These are phyloP conservation scores for Halichondria panicea DNA, from an alignment of 37 sponge, comb jelly and placozoan species.

Conservation along the genomic window DNA sequence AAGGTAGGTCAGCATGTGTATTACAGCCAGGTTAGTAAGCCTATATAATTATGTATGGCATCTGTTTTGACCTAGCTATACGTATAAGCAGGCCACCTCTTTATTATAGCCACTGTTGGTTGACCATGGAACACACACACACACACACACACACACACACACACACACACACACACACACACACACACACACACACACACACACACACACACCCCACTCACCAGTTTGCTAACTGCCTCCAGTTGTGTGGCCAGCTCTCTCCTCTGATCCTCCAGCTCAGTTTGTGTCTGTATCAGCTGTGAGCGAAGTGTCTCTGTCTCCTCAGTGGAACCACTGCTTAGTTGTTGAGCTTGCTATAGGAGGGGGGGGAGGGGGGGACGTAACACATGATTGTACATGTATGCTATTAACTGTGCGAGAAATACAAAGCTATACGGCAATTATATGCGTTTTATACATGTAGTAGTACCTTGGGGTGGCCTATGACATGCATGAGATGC, in stretches of 20 bases:
- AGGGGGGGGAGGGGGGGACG: no score
- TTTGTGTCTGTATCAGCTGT: slow-evolving; percentile 9
- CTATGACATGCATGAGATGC: no score
- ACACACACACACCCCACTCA: slow-evolving; percentile 23
- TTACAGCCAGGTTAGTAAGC: no score
- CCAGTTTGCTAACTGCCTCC: slow-evolving; percentile 1
- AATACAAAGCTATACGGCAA: no score
- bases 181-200: slow-evolving; percentile 7
- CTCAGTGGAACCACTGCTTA: not conserved
- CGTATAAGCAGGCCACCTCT: no score
- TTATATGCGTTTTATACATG: no score
- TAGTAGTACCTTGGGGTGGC: no score
- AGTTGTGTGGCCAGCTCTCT: slow-evolving; percentile 9
- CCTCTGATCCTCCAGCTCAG: slow-evolving; percentile 3
- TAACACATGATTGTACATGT: no score
- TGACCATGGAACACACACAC: slow-evolving; percentile 3
- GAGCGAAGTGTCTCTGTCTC: slow-evolving; percentile 8
- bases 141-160: slow-evolving; percentile 19
- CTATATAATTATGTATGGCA: no score
- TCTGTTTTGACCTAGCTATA: no score
- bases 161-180: slow-evolving; percentile 39
- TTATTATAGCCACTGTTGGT: not conserved
- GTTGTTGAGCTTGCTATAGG: not conserved
- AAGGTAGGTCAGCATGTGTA: no score
- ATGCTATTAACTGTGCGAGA: no score